Conservation (phyloP, 2,113 vertebrate species). For the Tychaedon coryphoeus region DNA sequence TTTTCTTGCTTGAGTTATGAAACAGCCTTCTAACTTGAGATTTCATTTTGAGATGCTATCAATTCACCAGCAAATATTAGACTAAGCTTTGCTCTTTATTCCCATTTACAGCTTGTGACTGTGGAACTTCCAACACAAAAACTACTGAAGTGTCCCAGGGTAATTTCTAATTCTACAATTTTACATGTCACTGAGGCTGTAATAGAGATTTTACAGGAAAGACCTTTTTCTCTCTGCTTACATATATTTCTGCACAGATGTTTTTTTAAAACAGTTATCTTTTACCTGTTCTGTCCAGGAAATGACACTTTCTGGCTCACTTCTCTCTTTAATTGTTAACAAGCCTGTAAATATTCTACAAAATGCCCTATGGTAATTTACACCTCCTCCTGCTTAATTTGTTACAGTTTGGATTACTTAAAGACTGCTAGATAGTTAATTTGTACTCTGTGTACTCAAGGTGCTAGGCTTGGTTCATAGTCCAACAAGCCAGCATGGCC, state of each 20-base stretch:
- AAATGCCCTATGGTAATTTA: not conserved
- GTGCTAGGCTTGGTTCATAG: not conserved
- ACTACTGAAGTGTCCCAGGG: not conserved
- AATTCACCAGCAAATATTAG: not conserved
- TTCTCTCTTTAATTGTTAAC: not conserved
- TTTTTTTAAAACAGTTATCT: not conserved
- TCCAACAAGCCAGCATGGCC: not conserved
- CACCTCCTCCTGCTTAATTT: not conserved
- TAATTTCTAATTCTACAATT: not conserved
- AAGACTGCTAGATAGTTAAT: not conserved
- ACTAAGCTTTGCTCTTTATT: not conserved
- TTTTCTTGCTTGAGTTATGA: not conserved
- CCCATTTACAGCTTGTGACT: not conserved
- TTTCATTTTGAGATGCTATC: not conserved
- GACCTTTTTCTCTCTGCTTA: not conserved
- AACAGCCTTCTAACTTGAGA: not conserved
- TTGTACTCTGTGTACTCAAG: not conserved
- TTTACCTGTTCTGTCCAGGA: not conserved
- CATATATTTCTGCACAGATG: not conserved
- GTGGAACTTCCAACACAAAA: not conserved
- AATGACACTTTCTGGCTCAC: not conserved
- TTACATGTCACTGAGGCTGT: not conserved
- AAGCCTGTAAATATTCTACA: not conserved
- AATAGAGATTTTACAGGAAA: not conserved
- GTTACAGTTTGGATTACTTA: not conserved